Evolutionary conservation across 2,797 vertebrate species (phyloP).

Genomic region (Enteromius argenteus): DNA sequence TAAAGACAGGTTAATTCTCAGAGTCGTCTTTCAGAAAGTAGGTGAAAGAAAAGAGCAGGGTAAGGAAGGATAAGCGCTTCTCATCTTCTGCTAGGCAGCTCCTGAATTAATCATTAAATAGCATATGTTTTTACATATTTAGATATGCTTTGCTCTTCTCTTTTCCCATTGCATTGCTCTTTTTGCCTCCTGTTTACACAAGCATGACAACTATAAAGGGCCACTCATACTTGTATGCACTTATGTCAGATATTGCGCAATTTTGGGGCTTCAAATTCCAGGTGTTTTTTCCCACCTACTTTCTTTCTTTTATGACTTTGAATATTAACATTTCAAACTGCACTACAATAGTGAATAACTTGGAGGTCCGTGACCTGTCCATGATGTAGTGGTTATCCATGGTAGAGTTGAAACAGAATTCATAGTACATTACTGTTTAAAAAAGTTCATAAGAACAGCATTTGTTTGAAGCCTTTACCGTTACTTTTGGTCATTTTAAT

Average conservation of each 20-base stretch:
- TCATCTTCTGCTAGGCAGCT: not conserved
- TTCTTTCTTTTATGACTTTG: not conserved
- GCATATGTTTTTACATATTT: slow-evolving; percentile 12
- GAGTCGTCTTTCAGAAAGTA: not conserved
- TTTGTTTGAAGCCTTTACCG: not conserved
- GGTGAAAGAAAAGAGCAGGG: not conserved
- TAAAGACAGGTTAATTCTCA: not conserved
- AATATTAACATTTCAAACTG: not conserved
- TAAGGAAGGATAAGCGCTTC: not conserved
- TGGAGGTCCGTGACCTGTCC: not conserved
- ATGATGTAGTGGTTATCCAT: not conserved
- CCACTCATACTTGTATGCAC: not conserved
- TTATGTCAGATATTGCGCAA: not conserved
- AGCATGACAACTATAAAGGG: slow-evolving; percentile 7
- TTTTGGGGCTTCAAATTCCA: not conserved
- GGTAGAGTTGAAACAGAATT: not conserved
- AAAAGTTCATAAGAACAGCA: not conserved
- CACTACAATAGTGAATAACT: not conserved
- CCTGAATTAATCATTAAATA: slow-evolving; percentile 25
- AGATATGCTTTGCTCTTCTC: not conserved
- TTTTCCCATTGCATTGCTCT: not conserved
- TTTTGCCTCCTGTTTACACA: slow-evolving; percentile 5
- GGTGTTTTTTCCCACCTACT: not conserved
- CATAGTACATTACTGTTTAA: not conserved
- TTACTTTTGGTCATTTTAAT: not conserved